Percentiles rank a stretch among this genome's conserved stretches.
Conservation (phyloP, 1,140 invertebrate genomes). For the Aphaenogaster rudis region DNA sequence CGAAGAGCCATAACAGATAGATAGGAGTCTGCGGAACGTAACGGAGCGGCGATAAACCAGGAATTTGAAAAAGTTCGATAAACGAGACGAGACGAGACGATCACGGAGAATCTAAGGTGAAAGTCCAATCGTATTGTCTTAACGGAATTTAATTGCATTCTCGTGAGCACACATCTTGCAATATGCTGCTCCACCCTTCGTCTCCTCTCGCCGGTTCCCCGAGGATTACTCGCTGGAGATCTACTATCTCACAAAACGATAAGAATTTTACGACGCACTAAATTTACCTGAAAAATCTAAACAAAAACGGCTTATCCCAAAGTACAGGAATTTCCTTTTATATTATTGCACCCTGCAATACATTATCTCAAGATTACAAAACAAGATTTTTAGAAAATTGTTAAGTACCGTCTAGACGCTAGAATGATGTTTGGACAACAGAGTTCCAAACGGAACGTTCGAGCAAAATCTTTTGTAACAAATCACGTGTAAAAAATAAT, state of each 20-base stretch:
- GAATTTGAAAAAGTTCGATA: conserved; percentile 48
- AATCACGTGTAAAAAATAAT: background rate
- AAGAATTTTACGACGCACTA: background rate
- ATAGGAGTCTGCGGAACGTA: conserved; percentile 2
- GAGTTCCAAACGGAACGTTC: background rate
- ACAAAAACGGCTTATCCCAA: background rate
- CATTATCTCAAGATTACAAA: background rate
- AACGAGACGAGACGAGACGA: conserved; percentile 27
- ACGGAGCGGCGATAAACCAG: background rate
- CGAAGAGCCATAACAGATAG: conserved; percentile 54
- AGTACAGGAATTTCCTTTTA: background rate
- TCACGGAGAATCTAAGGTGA: background rate
- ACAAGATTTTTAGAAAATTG: background rate
- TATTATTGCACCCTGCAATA: background rate
- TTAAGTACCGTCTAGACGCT: background rate
- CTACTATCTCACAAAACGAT: background rate
- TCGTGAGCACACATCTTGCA: background rate
- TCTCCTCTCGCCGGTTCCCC: background rate
- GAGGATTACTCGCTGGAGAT: background rate
- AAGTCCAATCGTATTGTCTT: conserved; percentile 20
- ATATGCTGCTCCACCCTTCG: background rate
- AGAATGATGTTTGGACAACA: background rate
- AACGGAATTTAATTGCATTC: background rate
- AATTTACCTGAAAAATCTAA: background rate
- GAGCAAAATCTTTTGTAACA: background rate